Percentiles rank a stretch among this genome's conserved stretches.
Conservation (phyloP, 92 coral and sea anemone genomes). For the Hydrozoanthus gracilis region DNA sequence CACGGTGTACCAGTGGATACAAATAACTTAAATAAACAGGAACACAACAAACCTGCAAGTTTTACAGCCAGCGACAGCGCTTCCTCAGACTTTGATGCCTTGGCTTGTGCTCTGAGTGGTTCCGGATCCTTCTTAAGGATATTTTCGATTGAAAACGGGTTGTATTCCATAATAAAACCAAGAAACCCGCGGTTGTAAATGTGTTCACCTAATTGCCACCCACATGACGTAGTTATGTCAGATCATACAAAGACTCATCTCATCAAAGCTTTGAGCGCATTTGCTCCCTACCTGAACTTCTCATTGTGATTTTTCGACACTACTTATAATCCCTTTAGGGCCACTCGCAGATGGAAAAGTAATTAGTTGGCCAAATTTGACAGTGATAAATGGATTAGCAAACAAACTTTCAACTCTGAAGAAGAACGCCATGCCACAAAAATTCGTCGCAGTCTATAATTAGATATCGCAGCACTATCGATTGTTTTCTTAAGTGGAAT, state of each 20-base stretch:
- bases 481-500: background rate
- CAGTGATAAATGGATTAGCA: constrained; percentile 55
- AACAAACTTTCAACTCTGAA: constrained; percentile 45
- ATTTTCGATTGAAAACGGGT: constrained; percentile 96
- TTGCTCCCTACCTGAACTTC: constrained; percentile 33
- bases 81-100: constrained; percentile 66
- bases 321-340: constrained; percentile 43
- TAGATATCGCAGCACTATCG: background rate
- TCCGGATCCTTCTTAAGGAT: constrained; percentile 70
- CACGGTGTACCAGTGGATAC: no score
- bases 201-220: background rate
- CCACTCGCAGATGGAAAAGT: constrained; percentile 47
- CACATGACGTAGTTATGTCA: constrained; percentile 10
- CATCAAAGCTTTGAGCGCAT: constrained; percentile 43
- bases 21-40: no score
- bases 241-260: constrained; percentile 18
- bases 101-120: constrained; percentile 10
- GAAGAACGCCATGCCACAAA: background rate
- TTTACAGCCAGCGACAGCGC: constrained; percentile 95
- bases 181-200: background rate
- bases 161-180: constrained; percentile 68
- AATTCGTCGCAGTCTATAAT: background rate
- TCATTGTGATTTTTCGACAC: constrained; percentile 36
- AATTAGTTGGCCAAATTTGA: constrained; percentile 41
- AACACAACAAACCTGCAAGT: constrained; percentile 86